Evolutionary conservation across 2,113 vertebrate species (phyloP), one percentile per base, ranked within the genome.

Genomic region (Anolis sagrei): DNA sequence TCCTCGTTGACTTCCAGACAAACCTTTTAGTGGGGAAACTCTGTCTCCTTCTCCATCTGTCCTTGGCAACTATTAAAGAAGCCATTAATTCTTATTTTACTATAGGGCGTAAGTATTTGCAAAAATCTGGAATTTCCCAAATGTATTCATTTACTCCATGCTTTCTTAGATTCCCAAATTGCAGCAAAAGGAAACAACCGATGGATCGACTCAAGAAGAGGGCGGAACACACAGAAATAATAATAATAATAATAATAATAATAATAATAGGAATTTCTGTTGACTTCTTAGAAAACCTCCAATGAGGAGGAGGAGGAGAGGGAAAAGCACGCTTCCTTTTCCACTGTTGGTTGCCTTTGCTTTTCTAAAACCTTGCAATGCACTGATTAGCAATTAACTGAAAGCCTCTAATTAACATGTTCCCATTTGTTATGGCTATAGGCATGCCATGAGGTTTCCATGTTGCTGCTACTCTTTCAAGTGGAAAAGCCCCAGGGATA

Each of bases 181-280:
- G 61, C 49, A 72, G 73, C 7, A 80, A 54, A 34, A 87, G 87
- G 80, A 81, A 88, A 66, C 86, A 83, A 72, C n/a, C 16, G 61
- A 27, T 51, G 72, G 51, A 90, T 62, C 49, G 84, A 51, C n/a
- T 74, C 5, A 86, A 79, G 64, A 44, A 91, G 81, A 11, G 74
- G 36, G 1, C 11, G 54, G 19, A 84, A 54, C 49, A 48, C 4
- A 82, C 69, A 81, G 68, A 79, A 87, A 32, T 27, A 0, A n/a
- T n/a, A n/a, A n/a, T n/a, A n/a, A n/a, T n/a, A n/a, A n/a, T n/a
- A n/a, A n/a, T n/a, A n/a, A n/a, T n/a, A n/a, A n/a, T n/a, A n/a
- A n/a, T n/a, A 87, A 58, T 4, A 68, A 44, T 7, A 85, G 49
- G 86, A 5, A n/a, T 85, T 84, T 86, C 39, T 34, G 39, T 76